Percentiles rank a stretch among this genome's conserved stretches.
Conservation (phyloP, 2,113 vertebrate genomes). For the Psammodynastes pulverulentus region DNA sequence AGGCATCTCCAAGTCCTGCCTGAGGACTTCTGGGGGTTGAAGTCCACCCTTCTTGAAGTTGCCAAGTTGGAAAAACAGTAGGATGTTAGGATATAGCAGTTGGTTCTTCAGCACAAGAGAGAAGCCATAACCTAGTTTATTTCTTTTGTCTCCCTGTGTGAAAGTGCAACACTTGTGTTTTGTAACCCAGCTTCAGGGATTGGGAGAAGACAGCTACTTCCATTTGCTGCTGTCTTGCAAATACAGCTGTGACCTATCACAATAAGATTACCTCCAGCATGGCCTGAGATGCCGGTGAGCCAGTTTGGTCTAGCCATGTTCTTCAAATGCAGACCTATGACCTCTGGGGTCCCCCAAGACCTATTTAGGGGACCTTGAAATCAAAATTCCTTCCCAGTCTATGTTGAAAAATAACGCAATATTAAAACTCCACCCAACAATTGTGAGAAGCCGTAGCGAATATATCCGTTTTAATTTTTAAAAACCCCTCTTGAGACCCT, state of each 20-base stretch:
- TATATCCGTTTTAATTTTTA: background rate
- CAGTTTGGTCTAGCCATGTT: background rate
- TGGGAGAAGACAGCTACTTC: background rate
- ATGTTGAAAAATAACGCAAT: background rate
- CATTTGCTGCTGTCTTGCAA: background rate
- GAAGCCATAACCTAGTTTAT: background rate
- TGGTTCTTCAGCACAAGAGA: background rate
- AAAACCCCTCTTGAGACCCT: background rate
- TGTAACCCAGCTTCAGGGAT: background rate
- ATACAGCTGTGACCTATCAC: background rate
- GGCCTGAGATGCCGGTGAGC: background rate
- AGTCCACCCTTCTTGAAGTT: background rate
- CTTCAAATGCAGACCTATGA: background rate
- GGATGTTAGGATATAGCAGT: background rate
- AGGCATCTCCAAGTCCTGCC: background rate
- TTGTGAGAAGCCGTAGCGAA: background rate
- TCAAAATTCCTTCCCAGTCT: background rate
- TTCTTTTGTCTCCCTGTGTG: background rate
- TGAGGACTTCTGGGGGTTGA: background rate
- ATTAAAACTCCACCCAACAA: background rate
- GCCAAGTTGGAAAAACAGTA: background rate
- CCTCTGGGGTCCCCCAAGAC: background rate
- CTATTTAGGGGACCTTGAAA: background rate
- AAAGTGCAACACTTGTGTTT: background rate
- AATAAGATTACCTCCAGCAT: background rate